Evolutionary conservation across 2,797 vertebrate species (phyloP).

Genomic region (Urocyon cinereoargenteus): DNA sequence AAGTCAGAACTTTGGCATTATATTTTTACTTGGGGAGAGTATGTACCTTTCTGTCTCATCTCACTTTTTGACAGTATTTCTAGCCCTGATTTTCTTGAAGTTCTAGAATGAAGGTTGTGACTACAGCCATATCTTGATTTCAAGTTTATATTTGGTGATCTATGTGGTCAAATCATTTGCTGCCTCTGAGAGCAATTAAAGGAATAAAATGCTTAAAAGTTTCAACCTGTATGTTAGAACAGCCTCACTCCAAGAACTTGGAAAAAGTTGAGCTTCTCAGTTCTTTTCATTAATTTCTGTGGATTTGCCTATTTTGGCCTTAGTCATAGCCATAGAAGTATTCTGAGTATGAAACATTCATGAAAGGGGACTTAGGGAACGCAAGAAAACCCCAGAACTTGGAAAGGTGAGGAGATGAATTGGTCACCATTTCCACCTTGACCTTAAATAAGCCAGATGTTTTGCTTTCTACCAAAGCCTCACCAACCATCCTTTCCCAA

Average conservation of each 20-base stretch:
- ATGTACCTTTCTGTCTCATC: neutral
- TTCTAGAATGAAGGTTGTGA: neutral
- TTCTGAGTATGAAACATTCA: neutral
- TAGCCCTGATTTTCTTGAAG: neutral
- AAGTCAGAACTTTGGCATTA: neutral
- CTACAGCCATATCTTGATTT: neutral
- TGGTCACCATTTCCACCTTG: neutral
- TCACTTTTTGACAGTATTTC: neutral
- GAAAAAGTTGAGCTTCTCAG: neutral
- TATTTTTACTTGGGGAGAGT: neutral
- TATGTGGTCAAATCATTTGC: neutral
- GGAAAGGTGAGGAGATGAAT: neutral
- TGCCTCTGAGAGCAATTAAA: constrained; percentile 19
- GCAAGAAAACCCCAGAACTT: neutral
- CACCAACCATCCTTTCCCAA: neutral
- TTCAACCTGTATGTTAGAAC: neutral
- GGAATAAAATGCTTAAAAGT: neutral
- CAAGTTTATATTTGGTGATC: neutral
- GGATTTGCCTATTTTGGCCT: neutral
- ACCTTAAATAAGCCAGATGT: neutral
- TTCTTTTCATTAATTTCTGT: neutral
- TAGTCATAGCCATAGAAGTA: neutral
- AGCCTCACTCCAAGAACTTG: neutral
- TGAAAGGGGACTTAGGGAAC: neutral
- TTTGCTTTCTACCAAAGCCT: neutral